phyloP scores from a whole-genome alignment of 2,113 vertebrate genomes.

The Marmota monax region DNA sequence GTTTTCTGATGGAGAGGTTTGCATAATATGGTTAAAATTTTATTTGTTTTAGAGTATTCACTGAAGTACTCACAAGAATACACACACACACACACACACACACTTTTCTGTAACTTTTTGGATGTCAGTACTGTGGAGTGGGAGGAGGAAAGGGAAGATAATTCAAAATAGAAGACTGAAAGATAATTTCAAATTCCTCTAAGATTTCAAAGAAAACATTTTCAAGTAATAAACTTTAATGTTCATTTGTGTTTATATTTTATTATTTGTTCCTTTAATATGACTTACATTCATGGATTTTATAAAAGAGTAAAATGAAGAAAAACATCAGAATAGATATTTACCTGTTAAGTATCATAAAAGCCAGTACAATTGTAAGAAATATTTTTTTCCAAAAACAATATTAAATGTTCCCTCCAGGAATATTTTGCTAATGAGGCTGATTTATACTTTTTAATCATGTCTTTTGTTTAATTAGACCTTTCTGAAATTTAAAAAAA shows the following conservation, averaged over 20 bases:
- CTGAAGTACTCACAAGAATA: no score
- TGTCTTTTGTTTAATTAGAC: background rate
- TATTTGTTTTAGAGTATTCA: no score
- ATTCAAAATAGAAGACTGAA: background rate
- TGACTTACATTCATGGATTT: background rate
- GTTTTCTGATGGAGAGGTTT: no score
- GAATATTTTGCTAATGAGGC: background rate
- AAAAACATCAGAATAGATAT: background rate
- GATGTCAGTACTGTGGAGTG: no score
- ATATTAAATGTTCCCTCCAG: background rate
- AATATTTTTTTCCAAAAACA: background rate
- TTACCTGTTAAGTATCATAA: background rate
- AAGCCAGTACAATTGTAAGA: background rate
- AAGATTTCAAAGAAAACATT: slow-evolving; percentile 1
- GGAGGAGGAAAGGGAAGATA: no score
- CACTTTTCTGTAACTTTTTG: no score
- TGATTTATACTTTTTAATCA: background rate
- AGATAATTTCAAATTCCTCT: background rate
- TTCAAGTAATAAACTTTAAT: background rate
- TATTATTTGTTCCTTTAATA: background rate
- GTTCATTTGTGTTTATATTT: background rate
- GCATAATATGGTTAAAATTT: no score
- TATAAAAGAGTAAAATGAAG: background rate
- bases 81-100: no score
- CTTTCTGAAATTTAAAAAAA: background rate